A percentile compares a stretch with the other conserved stretches of the same genome.
Evolutionary conservation across 2,113 vertebrate species (phyloP).

Genomic region (Sinosuthora webbiana): DNA sequence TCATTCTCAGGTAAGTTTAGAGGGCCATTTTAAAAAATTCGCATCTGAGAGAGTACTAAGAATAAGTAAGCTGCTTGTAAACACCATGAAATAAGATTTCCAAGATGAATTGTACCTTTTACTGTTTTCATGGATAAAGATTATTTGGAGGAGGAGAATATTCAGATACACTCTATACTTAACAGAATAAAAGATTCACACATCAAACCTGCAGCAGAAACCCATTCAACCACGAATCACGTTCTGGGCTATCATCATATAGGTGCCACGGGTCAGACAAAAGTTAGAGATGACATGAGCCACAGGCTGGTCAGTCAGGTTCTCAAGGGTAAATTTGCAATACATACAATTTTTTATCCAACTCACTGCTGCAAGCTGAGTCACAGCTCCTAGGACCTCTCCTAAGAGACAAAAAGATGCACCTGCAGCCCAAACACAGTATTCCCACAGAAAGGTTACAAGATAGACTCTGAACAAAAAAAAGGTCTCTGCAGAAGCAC

Average conservation of each 20-base stretch:
- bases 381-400: background rate
- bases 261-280: background rate
- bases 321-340: background rate
- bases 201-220: background rate
- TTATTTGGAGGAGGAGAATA: background rate
- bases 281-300: background rate
- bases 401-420: background rate
- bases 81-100: background rate
- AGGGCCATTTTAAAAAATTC: background rate
- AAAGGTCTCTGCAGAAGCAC: background rate
- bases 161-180: background rate
- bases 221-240: background rate
- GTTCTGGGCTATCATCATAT: background rate
- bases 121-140: background rate
- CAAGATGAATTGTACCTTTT: background rate
- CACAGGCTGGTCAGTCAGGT: background rate
- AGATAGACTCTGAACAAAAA: background rate
- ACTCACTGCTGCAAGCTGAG: background rate
- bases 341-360: background rate
- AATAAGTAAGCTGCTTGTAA: background rate
- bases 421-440: background rate
- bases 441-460: background rate
- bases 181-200: background rate
- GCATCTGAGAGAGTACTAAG: background rate
- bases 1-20: slow-evolving; percentile 50